phyloP scores from a whole-genome alignment of 1,140 invertebrate species.

The Meloidogyne floridensis region DNA sequence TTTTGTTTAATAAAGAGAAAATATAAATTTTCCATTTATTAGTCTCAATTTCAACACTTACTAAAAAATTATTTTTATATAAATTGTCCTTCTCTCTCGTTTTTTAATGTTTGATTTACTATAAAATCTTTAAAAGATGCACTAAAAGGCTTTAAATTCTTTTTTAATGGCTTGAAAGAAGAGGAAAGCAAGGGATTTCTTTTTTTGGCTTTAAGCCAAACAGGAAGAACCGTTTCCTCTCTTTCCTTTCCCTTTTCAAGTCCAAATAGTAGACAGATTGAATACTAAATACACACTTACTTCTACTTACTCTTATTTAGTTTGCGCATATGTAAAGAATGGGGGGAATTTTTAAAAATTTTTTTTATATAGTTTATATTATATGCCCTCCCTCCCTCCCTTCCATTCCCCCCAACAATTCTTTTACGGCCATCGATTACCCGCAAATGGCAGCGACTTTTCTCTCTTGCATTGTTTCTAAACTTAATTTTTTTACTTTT shows the following conservation, averaged over 20 bases:
- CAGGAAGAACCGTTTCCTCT: too few relatives aligned
- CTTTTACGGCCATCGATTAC: background rate
- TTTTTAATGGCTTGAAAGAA: too few relatives aligned
- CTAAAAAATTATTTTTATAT: background rate
- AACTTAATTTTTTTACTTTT: background rate
- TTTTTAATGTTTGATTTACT: slow-evolving; percentile 13
- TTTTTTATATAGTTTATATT: too few relatives aligned
- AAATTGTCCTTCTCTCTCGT: background rate
- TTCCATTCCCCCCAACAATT: background rate
- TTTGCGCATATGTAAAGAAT: background rate
- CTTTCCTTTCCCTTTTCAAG: background rate
- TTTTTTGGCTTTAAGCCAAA: too few relatives aligned
- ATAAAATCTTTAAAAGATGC: background rate
- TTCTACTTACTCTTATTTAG: background rate
- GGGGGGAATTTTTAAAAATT: too few relatives aligned
- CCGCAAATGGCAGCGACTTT: background rate
- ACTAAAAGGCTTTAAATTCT: too few relatives aligned
- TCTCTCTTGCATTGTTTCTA: background rate
- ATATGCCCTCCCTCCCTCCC: too few relatives aligned
- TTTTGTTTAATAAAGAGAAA: background rate
- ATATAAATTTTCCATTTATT: background rate
- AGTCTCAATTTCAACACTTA: background rate
- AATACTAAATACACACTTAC: background rate
- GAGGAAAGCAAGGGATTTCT: too few relatives aligned
- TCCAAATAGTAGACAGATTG: background rate